Base-by-base conservation (phyloP, 2,888 invertebrate species). In the Ennomos quercinarius region DNA sequence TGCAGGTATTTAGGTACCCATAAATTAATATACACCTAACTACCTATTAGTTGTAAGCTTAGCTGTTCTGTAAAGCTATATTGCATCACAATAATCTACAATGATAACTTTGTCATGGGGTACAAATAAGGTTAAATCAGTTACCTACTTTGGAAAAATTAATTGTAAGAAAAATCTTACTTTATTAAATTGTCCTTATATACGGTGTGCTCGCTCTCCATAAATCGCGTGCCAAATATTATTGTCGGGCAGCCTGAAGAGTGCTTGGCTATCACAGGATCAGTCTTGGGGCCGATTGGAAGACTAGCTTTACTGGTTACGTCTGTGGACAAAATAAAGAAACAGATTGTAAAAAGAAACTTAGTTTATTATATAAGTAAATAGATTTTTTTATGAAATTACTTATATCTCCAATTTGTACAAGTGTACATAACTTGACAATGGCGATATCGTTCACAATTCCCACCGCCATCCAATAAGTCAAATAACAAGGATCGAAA, bases 111-210 rank as follows among this genome's bases (percentile, higher is more conserved):
- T 17, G 27, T 27, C 27, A 27, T 17, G 17, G 17, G 6, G 27
- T 27, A 27, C 6, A 27, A 27, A 27, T 27, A 6, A 17, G 17
- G 17, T 17, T 17, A 17, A 2, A 17, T 17, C 4, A 17, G 1
- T 17, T 17, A 17, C 17, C 17, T 17, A 17, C 17, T n/a, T n/a
- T n/a, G n/a, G 17, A 27, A 27, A 27, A 6, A 27, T 27, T 6
- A 6, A 27, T 27, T 27, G 5, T 1, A 27, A 27, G 5, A 9
- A 10, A 10, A n/a, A 10, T 75, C 86, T 82, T 70, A 89, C 90
- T 85, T 85, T 78, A 79, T 70, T 77, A 80, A 72, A 84, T 83
- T 78, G 71, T 80, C 68, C 71, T 79, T 82, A 78, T 72, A 82
- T 78, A 84, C 77, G 55, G 72, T 70, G 77, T 76, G 80, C 44